Percentiles rank a stretch among this genome's conserved stretches.
Evolutionary conservation across 2,797 vertebrate species (phyloP).

Genomic region (Halcyon smyrnensis): DNA sequence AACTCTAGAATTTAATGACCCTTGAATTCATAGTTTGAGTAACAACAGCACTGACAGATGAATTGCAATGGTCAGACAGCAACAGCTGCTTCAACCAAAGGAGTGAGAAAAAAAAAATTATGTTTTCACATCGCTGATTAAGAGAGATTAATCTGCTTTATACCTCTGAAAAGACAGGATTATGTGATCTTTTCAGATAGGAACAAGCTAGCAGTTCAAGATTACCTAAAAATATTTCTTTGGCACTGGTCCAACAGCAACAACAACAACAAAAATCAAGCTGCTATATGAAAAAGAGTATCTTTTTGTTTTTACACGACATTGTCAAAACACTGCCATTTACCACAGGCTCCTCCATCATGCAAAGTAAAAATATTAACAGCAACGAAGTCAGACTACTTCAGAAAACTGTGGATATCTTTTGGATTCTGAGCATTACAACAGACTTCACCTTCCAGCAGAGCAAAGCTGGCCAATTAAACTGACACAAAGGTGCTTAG

Average conservation of each 20-base stretch:
- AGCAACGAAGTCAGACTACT: background rate
- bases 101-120: background rate
- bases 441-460: background rate
- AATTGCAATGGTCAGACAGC: background rate
- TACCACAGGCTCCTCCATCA: background rate
- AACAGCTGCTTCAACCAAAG: background rate
- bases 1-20: background rate
- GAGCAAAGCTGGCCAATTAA: background rate
- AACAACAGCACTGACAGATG: background rate
- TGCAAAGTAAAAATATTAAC: fast-evolving
- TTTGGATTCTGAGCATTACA: fast-evolving
- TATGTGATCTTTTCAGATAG: background rate
- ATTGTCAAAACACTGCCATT: background rate
- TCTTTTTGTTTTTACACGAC: background rate
- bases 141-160: conserved; percentile 16
- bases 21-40: background rate
- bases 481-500: background rate
- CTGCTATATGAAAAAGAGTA: background rate
- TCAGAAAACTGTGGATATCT: background rate
- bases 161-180: conserved; percentile 4
- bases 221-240: conserved; percentile 59
- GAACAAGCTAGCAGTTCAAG: conserved; percentile 29
- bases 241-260: background rate
- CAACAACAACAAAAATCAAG: background rate
- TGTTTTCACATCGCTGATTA: background rate